Percentiles rank a stretch among this genome's conserved stretches.
These are phyloP conservation scores for Drosophila quadrilineata DNA, from an alignment of 1,140 invertebrate genomes.

Conservation along the genomic window DNA sequence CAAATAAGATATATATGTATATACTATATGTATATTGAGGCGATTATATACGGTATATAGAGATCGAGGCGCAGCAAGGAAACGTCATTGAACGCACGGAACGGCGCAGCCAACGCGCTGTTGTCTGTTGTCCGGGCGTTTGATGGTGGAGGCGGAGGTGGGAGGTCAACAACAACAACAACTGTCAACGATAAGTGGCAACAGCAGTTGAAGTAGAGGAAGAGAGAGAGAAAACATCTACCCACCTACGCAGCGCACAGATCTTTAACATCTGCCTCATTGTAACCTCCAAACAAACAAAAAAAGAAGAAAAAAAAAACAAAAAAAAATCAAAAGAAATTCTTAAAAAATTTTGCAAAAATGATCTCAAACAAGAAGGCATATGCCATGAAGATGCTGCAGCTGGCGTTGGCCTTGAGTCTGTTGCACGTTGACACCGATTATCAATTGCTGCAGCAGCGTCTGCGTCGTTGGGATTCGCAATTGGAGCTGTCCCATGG, in stretches of 20 bases:
- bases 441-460: constrained; percentile 83
- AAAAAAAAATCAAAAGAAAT: no score
- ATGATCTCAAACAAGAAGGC: constrained; percentile 88
- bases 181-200: constrained; percentile 34
- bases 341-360: no score
- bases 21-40: constrained; percentile 5
- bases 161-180: constrained; percentile 27
- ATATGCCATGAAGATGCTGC: constrained; percentile 88
- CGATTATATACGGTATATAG: constrained; percentile 20
- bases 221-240: neutral
- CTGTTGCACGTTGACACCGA: constrained; percentile 88
- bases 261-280: neutral
- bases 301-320: no score
- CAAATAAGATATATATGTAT: constrained; percentile 30
- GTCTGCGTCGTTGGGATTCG: constrained; percentile 68
- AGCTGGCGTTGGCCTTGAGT: constrained; percentile 88
- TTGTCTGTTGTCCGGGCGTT: constrained; percentile 58
- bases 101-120: constrained; percentile 59
- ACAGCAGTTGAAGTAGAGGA: constrained; percentile 24
- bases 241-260: constrained; percentile 48
- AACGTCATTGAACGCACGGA: constrained; percentile 73
- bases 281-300: constrained; percentile 43
- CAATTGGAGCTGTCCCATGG: constrained; percentile 84
- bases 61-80: constrained; percentile 43
- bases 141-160: constrained; percentile 25